phyloP scores from a whole-genome alignment of 2,797 vertebrate species.

The Channallabes apus region DNA sequence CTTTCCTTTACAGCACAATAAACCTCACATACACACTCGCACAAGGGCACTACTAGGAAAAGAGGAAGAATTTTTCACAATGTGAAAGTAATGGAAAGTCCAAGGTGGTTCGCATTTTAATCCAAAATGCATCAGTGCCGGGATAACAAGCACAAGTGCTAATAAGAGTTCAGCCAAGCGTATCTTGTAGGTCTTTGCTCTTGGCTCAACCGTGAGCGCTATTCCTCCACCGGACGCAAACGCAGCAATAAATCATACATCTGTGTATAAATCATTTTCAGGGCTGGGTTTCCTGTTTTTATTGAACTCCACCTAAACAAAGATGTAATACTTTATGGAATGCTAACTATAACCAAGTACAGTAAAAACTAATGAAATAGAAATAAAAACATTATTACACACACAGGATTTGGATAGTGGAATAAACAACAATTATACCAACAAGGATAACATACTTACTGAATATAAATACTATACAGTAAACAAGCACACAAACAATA shows the following conservation, averaged over 20 bases:
- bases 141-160: constrained; percentile 25
- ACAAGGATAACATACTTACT: too few species aligned
- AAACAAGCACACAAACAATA: not conserved
- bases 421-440: not conserved
- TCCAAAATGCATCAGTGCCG: not conserved
- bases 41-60: constrained; percentile 18
- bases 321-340: constrained; percentile 22
- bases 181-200: not conserved
- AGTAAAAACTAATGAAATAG: not conserved
- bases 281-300: constrained; percentile 37
- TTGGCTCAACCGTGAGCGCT: not conserved
- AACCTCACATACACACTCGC: not conserved
- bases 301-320: constrained; percentile 34
- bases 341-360: not conserved
- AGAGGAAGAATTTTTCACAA: constrained; percentile 7
- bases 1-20: constrained; percentile 54
- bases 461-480: not conserved
- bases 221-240: constrained; percentile 11
- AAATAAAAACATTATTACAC: not conserved
- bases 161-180: constrained; percentile 3
- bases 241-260: constrained; percentile 15
- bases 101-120: constrained; percentile 8
- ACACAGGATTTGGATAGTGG: not conserved
- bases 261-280: constrained; percentile 13
- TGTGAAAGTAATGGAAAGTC: constrained; percentile 23